Percentiles rank a stretch among this genome's conserved stretches.
Conservation (phyloP, 2,888 invertebrate genomes). For the Endomychus coccineus region DNA sequence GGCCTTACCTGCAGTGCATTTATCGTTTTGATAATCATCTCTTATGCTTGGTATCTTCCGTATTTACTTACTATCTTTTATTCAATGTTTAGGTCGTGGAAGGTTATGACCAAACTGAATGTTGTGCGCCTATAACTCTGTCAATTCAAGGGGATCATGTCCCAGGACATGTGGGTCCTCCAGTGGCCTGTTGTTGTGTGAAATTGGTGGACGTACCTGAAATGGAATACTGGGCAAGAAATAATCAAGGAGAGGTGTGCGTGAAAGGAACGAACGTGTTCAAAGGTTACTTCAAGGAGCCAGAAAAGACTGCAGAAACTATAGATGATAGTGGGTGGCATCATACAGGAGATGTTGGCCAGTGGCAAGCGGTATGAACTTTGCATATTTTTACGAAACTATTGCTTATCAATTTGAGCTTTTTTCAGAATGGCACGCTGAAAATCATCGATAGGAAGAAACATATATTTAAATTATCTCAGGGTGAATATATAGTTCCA, state of each 20-base stretch:
- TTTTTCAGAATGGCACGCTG: conserved; percentile 76
- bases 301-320: conserved; percentile 85
- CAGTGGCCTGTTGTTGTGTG: conserved; percentile 88
- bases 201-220: conserved; percentile 97
- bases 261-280: conserved; percentile 92
- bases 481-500: conserved; percentile 98
- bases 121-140: conserved; percentile 82
- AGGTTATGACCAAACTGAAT: conserved; percentile 93
- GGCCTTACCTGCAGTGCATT: too few species aligned
- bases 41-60: too few species aligned
- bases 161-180: conserved; percentile 93
- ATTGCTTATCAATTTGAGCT: too few species aligned
- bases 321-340: conserved; percentile 89
- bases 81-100: conserved; percentile 78
- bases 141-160: conserved; percentile 86
- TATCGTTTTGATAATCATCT: too few species aligned
- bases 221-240: conserved; percentile 88
- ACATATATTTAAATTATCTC: conserved; percentile 95
- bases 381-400: background rate
- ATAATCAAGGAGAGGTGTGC: conserved; percentile 88
- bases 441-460: conserved; percentile 97
- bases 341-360: conserved; percentile 95
- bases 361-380: conserved; percentile 73
- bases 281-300: conserved; percentile 90
- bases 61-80: too few species aligned